Evolutionary conservation across 2,888 invertebrate genomes (phyloP).

Genomic region (Lypha dubia): DNA sequence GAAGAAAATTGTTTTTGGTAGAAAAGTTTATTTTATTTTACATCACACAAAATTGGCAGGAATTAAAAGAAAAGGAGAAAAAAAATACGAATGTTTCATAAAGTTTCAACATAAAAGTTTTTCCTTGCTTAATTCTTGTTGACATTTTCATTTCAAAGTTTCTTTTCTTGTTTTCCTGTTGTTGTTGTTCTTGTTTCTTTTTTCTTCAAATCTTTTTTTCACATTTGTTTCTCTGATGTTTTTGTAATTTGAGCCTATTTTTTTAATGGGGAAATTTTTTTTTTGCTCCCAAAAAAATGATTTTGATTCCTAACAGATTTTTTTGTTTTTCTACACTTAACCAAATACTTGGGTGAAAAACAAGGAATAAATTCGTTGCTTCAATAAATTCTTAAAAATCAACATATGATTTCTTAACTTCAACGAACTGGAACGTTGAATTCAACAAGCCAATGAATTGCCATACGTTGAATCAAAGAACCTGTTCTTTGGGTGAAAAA

Average conservation of each 20-base stretch:
- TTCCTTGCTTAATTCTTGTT: conserved; percentile 69
- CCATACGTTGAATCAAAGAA: too few relatives aligned
- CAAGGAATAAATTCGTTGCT: too few relatives aligned
- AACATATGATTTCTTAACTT: too few relatives aligned
- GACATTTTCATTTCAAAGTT: conserved; percentile 71
- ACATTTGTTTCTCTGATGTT: too few relatives aligned
- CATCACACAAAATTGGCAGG: conserved; percentile 63
- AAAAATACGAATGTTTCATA: conserved; percentile 42
- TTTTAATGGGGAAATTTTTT: neutral
- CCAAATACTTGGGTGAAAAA: too few relatives aligned
- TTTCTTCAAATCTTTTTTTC: neutral
- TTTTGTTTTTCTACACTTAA: neutral
- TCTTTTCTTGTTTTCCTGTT: conserved; percentile 31
- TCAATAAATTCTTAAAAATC: too few relatives aligned
- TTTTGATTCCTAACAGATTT: conserved; percentile 37
- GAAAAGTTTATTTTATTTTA: conserved; percentile 32
- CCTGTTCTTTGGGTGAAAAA: too few relatives aligned
- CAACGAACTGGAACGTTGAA: too few relatives aligned
- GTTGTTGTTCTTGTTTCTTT: conserved; percentile 20
- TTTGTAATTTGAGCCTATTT: conserved; percentile 63
- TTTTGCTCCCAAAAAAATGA: conserved; percentile 11
- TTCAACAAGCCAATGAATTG: too few relatives aligned
- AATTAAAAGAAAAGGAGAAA: conserved; percentile 2
- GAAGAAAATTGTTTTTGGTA: conserved; percentile 19
- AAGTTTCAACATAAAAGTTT: conserved; percentile 61